Base-by-base conservation (phyloP, 2,888 invertebrate species). In the Altica lythri region DNA sequence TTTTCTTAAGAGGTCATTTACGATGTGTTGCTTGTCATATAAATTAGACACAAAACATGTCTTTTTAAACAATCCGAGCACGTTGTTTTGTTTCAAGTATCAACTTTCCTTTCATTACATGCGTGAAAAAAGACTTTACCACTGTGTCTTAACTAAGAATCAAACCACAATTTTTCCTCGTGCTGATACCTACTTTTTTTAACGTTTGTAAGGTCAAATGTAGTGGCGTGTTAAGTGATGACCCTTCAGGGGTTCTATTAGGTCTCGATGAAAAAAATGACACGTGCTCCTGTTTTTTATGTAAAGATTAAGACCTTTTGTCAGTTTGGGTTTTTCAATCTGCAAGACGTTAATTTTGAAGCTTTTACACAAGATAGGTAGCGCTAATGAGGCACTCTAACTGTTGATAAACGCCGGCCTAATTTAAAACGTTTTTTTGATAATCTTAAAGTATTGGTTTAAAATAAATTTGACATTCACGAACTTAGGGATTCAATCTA, bases 171-270 rank as follows among this genome's bases (percentile, higher is more conserved):
- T 29, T 9, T 29, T 29, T 10, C 29, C 29, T 29, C n/a, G 2
- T 29, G 29, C 29, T 9, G 9, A n/a, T 29, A 29, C 5, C 2
- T 6, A 10, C 18, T 38, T 38, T 38, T 22, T 18, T 47, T 18
- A 12, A 22, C 46, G 43, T 40, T 29, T 48, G 30, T 30, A 40
- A 45, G 55, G 57, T 57, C 55, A 53, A 47, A 55, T 52, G 35
- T 46, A 52, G 38, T 27, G 29, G 27, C 42, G 45, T 45, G 56
- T 57, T 59, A 54, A 54, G 51, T 52, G 56, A 49, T 57, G 57
- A 59, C 54, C 60, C 53, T 50, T 56, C 45, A 10, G 32, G 55
- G 47, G 38, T 18, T 48, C 52, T 55, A 57, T 55, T 57, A 55
- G 18, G 37, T 14, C 34, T 34, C 35, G 42, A 35, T 17, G n/a